These are phyloP conservation scores for Taurulus bubalis DNA, from an alignment of 2,113 vertebrate genomes.

Conservation along the genomic window DNA sequence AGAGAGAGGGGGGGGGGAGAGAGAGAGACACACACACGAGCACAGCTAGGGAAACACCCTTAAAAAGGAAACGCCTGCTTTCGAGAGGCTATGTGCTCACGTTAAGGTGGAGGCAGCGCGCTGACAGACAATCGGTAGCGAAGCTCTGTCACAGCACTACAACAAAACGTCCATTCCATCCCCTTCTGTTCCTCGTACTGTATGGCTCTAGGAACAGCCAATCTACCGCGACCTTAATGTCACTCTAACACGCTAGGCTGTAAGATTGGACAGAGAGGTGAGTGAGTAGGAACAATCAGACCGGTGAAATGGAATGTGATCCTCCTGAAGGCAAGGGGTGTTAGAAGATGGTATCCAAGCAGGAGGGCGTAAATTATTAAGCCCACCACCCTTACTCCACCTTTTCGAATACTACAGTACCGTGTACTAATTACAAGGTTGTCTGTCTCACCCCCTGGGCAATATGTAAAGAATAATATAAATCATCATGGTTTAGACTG, in stretches of 20 bases:
- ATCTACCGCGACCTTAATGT: conserved; percentile 26
- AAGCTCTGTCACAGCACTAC: conserved; percentile 1
- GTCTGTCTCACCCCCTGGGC: not conserved
- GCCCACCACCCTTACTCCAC: conserved; percentile 36
- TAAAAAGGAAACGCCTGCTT: conserved; percentile 70
- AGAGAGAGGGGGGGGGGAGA: conserved; percentile 63
- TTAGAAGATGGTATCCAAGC: conserved; percentile 53
- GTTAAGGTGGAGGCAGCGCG: conserved; percentile 34
- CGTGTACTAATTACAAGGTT: conserved; percentile 50
- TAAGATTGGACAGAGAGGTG: not conserved
- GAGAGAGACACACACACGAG: conserved; percentile 53
- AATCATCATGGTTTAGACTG: not conserved
- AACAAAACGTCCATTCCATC: conserved; percentile 1
- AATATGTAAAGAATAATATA: not conserved
- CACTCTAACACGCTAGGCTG: conserved; percentile 19
- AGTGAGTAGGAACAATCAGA: conserved; percentile 31
- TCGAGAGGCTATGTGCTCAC: conserved; percentile 21
- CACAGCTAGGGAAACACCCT: conserved; percentile 69
- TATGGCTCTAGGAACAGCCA: conserved; percentile 22
- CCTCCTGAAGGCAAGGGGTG: conserved; percentile 38
- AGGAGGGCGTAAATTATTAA: conserved; percentile 77
- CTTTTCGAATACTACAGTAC: conserved; percentile 46
- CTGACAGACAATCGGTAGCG: conserved; percentile 41
- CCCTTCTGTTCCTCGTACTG: not conserved
- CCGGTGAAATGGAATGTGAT: conserved; percentile 27